Percentiles rank a stretch among this genome's conserved stretches.
Conservation (phyloP, 35 echinoderm and acorn worm genomes). For the Lytechinus pictus region DNA sequence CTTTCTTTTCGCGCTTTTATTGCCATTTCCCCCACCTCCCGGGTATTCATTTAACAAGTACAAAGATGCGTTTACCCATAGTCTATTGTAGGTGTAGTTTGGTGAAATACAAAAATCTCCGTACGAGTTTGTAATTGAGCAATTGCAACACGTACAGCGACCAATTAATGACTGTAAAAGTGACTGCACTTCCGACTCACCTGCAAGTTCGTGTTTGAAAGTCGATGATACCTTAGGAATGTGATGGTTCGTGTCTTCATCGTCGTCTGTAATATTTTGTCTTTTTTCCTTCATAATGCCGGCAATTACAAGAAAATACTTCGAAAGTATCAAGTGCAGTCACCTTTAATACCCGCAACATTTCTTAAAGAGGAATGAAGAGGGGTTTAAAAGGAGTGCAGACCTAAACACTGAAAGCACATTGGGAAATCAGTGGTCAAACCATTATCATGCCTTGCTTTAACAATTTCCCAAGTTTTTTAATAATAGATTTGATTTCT, state of each 20-base stretch:
- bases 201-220: not conserved
- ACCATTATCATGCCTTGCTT: too few species aligned
- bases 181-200: not conserved
- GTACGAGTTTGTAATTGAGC: conserved; percentile 10
- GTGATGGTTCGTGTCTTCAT: not conserved
- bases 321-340: not conserved
- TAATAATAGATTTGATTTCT: too few species aligned
- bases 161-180: conserved; percentile 3
- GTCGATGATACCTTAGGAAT: not conserved
- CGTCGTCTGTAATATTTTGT: not conserved
- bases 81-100: not conserved
- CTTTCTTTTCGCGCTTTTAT: not conserved
- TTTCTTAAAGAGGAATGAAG: too few species aligned
- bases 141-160: not conserved
- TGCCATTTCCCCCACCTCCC: not conserved
- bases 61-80: not conserved
- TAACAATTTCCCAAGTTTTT: too few species aligned
- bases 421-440: too few species aligned
- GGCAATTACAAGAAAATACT: not conserved
- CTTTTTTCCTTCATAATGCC: not conserved
- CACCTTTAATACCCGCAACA: not conserved
- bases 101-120: not conserved
- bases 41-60: not conserved
- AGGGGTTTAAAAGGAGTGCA: too few species aligned
- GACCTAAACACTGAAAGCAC: too few species aligned